These are phyloP conservation scores for Thera britannica DNA, from an alignment of 2,888 invertebrate genomes.

Conservation along the genomic window DNA sequence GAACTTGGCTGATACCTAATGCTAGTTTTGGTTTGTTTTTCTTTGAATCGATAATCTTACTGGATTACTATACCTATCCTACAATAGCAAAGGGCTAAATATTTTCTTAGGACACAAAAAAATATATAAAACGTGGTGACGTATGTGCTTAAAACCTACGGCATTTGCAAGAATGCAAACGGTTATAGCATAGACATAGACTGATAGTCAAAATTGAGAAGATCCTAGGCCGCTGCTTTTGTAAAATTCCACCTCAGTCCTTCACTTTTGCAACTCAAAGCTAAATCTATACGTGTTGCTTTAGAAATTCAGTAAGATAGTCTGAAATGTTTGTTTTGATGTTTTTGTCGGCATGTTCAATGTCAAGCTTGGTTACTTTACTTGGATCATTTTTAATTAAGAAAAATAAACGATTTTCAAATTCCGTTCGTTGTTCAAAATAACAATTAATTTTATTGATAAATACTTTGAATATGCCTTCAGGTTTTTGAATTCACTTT, in stretches of 20 bases:
- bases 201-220: not conserved
- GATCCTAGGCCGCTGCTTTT: not conserved
- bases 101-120: not conserved
- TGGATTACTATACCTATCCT: constrained; percentile 15
- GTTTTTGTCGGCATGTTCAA: constrained; percentile 35
- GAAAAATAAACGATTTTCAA: too few species aligned
- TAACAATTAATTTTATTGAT: not conserved
- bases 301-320: constrained; percentile 20
- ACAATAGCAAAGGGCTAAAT: not conserved
- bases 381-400: not conserved
- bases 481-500: constrained; percentile 37
- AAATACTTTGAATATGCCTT: constrained; percentile 37
- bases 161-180: too few species aligned
- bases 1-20: constrained; percentile 52
- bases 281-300: not conserved
- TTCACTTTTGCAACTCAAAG: not conserved
- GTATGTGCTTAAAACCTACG: too few species aligned
- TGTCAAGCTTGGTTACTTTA: constrained; percentile 14
- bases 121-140: too few species aligned
- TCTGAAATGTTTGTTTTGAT: constrained; percentile 32
- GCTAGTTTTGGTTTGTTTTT: constrained; percentile 29
- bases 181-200: not conserved
- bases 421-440: too few species aligned
- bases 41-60: constrained; percentile 25
- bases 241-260: not conserved